A percentile compares a stretch with the other conserved stretches of the same genome.
These are phyloP conservation scores for Sipunculus nudus DNA, from an alignment of 2,888 invertebrate species.

Conservation along the genomic window DNA sequence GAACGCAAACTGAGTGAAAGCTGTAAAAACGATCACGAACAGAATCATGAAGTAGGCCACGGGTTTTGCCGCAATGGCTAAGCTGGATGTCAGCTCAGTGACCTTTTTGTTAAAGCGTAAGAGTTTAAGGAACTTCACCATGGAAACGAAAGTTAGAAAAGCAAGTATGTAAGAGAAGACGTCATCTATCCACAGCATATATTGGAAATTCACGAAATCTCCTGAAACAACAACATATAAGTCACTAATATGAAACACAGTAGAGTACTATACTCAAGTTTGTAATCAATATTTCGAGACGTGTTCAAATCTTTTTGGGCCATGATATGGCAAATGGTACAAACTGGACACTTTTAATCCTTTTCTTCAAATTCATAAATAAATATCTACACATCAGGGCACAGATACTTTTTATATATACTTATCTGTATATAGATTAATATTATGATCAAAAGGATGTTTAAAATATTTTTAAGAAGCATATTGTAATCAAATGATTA, in stretches of 20 bases:
- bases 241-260: not conserved
- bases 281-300: no score
- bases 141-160: conserved; percentile 58
- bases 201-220: conserved; percentile 61
- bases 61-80: conserved; percentile 44
- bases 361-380: no score
- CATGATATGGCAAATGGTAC: no score
- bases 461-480: no score
- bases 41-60: conserved; percentile 58
- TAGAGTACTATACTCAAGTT: not conserved
- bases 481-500: no score
- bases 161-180: conserved; percentile 66
- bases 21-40: conserved; percentile 52
- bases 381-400: no score
- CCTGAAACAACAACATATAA: conserved; percentile 39
- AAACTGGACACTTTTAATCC: no score
- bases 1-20: conserved; percentile 54
- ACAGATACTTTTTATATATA: no score
- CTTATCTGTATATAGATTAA: no score
- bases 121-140: conserved; percentile 21
- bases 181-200: conserved; percentile 66
- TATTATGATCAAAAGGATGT: no score
- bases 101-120: conserved; percentile 30
- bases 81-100: conserved; percentile 16
- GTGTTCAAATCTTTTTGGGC: no score